phyloP scores from a whole-genome alignment of 2,113 vertebrate genomes.

The Pelmatolapia mariae region DNA sequence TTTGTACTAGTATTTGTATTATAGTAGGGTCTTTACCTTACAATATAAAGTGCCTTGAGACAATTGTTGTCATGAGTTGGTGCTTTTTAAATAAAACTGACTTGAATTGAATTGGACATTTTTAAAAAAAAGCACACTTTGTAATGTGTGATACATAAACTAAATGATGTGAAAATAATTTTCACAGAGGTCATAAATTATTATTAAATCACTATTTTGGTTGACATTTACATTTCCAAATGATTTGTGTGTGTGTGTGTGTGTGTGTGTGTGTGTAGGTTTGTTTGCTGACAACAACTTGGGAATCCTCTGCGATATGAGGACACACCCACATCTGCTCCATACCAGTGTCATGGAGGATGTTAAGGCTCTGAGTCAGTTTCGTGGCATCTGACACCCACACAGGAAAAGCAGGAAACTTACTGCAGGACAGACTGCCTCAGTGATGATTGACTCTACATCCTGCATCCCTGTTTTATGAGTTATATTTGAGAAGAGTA shows the following conservation, averaged over 20 bases:
- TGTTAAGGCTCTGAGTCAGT: background rate
- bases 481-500: background rate
- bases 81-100: background rate
- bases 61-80: background rate
- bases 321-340: background rate
- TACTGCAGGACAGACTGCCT: background rate
- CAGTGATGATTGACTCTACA: background rate
- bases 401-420: background rate
- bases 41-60: background rate
- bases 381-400: background rate
- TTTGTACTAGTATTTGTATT: background rate
- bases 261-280: background rate
- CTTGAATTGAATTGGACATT: background rate
- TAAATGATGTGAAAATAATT: background rate
- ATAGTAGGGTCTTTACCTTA: background rate
- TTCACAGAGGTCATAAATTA: background rate
- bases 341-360: background rate
- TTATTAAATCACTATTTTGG: background rate
- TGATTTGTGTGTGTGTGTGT: background rate
- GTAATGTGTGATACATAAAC: background rate
- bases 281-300: background rate
- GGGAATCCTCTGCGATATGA: background rate
- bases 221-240: background rate
- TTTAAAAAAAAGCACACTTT: background rate
- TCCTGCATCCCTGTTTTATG: background rate